Evolutionary conservation across 2,113 vertebrate species (phyloP).

Genomic region (Phaetusa simplex): DNA sequence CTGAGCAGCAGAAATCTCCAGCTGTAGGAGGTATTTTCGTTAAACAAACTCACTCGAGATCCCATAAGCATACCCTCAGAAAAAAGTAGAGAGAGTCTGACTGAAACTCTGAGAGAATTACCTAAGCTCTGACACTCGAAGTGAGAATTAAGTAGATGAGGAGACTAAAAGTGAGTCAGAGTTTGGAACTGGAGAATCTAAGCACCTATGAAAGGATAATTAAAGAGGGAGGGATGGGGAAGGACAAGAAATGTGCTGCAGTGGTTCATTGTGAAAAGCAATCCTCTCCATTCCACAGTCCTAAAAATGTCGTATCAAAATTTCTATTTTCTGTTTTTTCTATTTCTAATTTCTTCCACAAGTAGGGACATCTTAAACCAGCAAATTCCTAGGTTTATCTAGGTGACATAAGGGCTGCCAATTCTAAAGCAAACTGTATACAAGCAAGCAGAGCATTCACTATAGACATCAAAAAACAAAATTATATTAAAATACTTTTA

Average conservation of each 20-base stretch:
- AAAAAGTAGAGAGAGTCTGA: not conserved
- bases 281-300: not conserved
- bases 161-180: not conserved
- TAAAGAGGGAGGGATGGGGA: not conserved
- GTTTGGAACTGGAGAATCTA: not conserved
- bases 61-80: not conserved
- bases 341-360: not conserved
- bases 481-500: not conserved
- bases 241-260: not conserved
- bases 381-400: not conserved
- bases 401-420: not conserved
- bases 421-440: not conserved
- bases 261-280: not conserved
- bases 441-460: not conserved
- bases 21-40: not conserved
- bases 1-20: not conserved
- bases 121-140: rapidly evolving
- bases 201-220: not conserved
- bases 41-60: not conserved
- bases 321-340: not conserved
- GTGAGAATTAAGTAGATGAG: not conserved
- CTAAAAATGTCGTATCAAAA: not conserved
- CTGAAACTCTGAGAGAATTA: not conserved
- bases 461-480: not conserved
- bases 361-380: not conserved